Conservation (phyloP, 2,797 vertebrate species). For the Sebastes reedi region DNA sequence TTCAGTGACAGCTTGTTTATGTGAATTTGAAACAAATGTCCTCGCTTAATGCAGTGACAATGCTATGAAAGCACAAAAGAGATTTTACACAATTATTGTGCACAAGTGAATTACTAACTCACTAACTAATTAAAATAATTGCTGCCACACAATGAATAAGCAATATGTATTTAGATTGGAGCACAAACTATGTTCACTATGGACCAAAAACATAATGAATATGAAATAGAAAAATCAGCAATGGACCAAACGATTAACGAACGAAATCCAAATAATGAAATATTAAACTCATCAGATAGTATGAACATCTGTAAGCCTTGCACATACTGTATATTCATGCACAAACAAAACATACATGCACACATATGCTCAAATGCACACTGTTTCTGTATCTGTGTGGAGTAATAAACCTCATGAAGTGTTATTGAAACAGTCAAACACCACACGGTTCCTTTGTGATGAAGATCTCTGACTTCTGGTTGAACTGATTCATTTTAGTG, state of each 20-base stretch:
- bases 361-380: background rate
- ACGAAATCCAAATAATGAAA: background rate
- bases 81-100: background rate
- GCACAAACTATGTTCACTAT: conserved; percentile 35
- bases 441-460: background rate
- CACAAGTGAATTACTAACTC: background rate
- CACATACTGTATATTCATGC: conserved; percentile 5
- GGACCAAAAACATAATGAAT: background rate
- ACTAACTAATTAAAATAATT: background rate
- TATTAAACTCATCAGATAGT: background rate
- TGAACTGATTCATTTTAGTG: background rate
- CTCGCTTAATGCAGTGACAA: background rate
- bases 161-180: background rate
- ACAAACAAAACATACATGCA: background rate
- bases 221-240: background rate
- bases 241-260: conserved; percentile 22
- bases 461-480: background rate
- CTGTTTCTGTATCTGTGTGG: background rate
- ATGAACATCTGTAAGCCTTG: conserved; percentile 15
- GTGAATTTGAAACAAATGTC: background rate
- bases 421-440: background rate
- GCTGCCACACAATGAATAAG: background rate
- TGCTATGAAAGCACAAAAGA: conserved; percentile 48
- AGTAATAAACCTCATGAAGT: background rate
- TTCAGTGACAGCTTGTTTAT: background rate